Conservation (phyloP, 1,140 invertebrate genomes). For the Drosophila tristis region DNA sequence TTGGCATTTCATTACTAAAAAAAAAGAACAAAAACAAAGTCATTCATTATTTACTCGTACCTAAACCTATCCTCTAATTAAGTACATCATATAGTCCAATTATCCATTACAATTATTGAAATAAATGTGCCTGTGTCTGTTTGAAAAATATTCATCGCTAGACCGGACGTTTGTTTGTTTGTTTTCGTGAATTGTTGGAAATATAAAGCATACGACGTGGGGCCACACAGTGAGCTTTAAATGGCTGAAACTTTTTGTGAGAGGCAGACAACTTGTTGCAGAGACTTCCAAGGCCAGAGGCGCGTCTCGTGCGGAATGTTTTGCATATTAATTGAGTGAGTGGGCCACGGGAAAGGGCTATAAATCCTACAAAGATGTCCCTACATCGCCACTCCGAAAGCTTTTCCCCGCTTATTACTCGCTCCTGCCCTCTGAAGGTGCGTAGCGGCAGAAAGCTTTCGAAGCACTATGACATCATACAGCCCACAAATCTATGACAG, state of each 20-base stretch:
- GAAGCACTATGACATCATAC: conserved; percentile 63
- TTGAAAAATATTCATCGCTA: conserved; percentile 25
- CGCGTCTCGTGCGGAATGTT: conserved; percentile 16
- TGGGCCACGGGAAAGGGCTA: neutral
- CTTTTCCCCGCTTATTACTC: conserved; percentile 2
- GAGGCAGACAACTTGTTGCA: conserved; percentile 63
- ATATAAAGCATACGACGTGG: conserved; percentile 44
- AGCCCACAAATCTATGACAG: conserved; percentile 48
- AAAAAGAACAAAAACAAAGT: conserved; percentile 13
- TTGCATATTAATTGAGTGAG: conserved; percentile 3
- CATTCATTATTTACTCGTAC: conserved; percentile 41
- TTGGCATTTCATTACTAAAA: conserved; percentile 46
- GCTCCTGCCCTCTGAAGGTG: neutral
- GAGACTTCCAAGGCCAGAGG: too few relatives aligned
- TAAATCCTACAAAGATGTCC: conserved; percentile 23
- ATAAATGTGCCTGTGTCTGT: conserved; percentile 42
- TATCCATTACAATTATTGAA: conserved; percentile 40
- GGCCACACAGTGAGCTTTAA: conserved; percentile 7
- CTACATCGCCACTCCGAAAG: conserved; percentile 1
- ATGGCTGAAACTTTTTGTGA: neutral
- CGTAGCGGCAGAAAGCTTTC: conserved; percentile 19
- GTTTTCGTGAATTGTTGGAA: conserved; percentile 8
- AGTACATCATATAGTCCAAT: conserved; percentile 42
- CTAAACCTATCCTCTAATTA: conserved; percentile 39
- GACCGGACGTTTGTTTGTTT: conserved; percentile 12